phyloP scores from a whole-genome alignment of 2,113 vertebrate genomes.

The Cisticola juncidis region DNA sequence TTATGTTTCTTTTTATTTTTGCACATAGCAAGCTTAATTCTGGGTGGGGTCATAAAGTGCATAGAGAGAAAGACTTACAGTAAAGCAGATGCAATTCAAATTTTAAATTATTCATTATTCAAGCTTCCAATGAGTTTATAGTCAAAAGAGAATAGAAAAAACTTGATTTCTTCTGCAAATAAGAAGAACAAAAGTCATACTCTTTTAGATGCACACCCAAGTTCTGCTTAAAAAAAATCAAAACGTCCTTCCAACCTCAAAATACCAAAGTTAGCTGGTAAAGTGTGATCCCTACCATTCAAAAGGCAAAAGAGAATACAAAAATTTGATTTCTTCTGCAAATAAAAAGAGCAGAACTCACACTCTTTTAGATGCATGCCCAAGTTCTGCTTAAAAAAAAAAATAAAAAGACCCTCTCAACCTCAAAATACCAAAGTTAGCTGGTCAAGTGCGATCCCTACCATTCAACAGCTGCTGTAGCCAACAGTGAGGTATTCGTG shows the following conservation, averaged over 20 bases:
- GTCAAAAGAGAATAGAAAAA: background rate
- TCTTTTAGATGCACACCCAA: background rate
- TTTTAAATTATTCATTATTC: background rate
- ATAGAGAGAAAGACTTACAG: background rate
- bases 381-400: background rate
- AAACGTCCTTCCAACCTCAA: background rate
- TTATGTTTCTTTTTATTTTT: constrained; percentile 1
- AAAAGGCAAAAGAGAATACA: background rate
- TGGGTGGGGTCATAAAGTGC: background rate
- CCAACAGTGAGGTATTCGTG: background rate
- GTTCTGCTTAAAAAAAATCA: background rate
- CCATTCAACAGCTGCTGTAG: background rate
- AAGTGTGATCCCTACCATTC: background rate
- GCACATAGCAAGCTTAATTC: background rate
- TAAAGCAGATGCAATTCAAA: background rate
- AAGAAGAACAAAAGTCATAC: background rate
- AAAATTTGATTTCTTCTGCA: background rate
- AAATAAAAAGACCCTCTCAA: rapidly evolving
- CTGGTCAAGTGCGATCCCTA: background rate
- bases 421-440: background rate
- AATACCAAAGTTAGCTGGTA: background rate
- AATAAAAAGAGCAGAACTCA: background rate
- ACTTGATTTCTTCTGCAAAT: background rate
- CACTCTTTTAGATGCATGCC: background rate
- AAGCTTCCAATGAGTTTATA: background rate